phyloP scores from a whole-genome alignment of 2,888 invertebrate species.

The Lucinisca nassula region DNA sequence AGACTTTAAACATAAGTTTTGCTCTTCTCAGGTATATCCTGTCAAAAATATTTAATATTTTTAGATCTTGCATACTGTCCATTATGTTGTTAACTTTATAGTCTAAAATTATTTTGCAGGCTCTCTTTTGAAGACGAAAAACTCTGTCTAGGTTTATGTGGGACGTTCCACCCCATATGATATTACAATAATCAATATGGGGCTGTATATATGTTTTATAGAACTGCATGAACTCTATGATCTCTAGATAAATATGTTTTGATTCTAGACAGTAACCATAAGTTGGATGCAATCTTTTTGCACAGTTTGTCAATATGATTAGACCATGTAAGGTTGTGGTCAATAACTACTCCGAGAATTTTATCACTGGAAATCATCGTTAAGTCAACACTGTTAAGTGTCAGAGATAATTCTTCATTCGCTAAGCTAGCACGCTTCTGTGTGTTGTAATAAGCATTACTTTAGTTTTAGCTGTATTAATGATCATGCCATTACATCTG shows the following conservation, averaged over 20 bases:
- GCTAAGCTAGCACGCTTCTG: background rate
- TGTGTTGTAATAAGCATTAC: too few relatives aligned
- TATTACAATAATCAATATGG: background rate
- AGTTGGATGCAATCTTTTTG: slow-evolving; percentile 2
- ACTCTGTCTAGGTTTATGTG: background rate
- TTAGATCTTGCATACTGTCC: background rate
- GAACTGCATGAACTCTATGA: background rate
- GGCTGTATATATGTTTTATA: background rate
- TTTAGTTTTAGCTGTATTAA: too few relatives aligned
- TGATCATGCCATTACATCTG: too few relatives aligned
- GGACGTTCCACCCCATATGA: background rate
- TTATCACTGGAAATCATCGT: background rate
- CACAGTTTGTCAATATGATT: background rate
- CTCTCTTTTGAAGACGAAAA: background rate
- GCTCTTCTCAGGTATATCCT: too few relatives aligned
- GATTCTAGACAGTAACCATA: background rate
- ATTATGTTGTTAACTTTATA: background rate
- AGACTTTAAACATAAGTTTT: too few relatives aligned
- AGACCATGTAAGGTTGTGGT: background rate
- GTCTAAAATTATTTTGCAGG: background rate
- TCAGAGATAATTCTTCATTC: background rate
- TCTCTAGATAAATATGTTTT: background rate
- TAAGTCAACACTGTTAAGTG: background rate
- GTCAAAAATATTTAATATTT: background rate
- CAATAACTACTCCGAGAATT: background rate